Conservation (phyloP, 1,140 invertebrate species). For the Cardiocondyla obscurior region DNA sequence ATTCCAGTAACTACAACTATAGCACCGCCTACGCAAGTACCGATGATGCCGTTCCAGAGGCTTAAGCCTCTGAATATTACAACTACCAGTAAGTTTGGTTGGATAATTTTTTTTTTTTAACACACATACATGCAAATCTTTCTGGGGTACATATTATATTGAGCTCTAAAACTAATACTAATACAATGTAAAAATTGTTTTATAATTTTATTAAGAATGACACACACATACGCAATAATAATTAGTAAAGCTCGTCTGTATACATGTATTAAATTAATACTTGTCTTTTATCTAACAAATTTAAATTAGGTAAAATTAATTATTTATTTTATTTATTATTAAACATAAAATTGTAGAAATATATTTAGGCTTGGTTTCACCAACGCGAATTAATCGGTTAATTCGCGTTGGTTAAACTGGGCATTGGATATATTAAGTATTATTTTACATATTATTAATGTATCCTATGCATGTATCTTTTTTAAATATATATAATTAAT, state of each 20-base stretch:
- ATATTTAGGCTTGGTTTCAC: no score
- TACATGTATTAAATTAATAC: no score
- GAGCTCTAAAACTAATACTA: not conserved
- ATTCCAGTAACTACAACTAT: slow-evolving; percentile 83
- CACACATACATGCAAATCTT: not conserved
- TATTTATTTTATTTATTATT: slow-evolving; percentile 18
- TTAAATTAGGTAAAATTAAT: not conserved
- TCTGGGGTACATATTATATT: not conserved
- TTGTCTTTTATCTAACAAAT: not conserved
- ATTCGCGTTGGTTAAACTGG: no score
- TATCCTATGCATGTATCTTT: slow-evolving; percentile 6
- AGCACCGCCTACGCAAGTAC: slow-evolving; percentile 77
- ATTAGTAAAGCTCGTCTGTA: no score
- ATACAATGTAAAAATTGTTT: slow-evolving; percentile 32
- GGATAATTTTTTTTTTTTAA: slow-evolving; percentile 37
- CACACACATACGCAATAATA: no score
- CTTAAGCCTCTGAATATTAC: slow-evolving; percentile 75
- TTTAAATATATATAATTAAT: slow-evolving; percentile 12
- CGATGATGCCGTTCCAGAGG: slow-evolving; percentile 78
- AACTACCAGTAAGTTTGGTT: slow-evolving; percentile 76
- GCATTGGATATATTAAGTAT: slow-evolving; percentile 8
- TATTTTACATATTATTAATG: not conserved
- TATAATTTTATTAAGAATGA: not conserved
- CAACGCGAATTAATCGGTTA: no score
- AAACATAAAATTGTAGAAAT: not conserved